phyloP scores from a whole-genome alignment of 2,888 invertebrate genomes.

The Augochlorella aurata region DNA sequence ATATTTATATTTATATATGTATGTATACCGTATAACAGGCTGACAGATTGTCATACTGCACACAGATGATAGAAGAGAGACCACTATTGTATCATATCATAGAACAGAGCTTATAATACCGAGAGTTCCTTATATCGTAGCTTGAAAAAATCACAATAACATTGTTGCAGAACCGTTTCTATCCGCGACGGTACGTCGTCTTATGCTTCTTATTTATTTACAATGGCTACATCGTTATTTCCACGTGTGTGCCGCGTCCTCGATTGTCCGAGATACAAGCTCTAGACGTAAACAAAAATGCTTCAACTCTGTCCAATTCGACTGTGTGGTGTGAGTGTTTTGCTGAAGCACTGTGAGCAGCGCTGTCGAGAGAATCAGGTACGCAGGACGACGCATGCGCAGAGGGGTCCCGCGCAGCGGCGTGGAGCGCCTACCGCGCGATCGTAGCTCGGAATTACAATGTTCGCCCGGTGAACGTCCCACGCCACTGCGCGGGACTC shows the following conservation, averaged over 20 bases:
- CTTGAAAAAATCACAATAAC: background rate
- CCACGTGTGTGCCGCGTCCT: background rate
- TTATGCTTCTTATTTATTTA: slow-evolving; percentile 30
- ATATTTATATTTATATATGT: background rate
- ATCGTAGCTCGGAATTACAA: too few species aligned
- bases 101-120: slow-evolving; percentile 61
- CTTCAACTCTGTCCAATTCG: slow-evolving; percentile 43
- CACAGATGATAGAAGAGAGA: slow-evolving; percentile 55
- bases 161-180: background rate
- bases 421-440: too few species aligned
- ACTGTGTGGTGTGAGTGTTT: slow-evolving; percentile 51
- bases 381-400: too few species aligned
- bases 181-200: background rate
- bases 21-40: slow-evolving; percentile 34
- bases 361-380: too few species aligned
- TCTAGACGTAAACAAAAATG: slow-evolving; percentile 49
- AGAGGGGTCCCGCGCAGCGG: too few species aligned
- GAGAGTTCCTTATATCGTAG: slow-evolving; percentile 27
- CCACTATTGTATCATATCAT: slow-evolving; percentile 10
- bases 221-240: slow-evolving; percentile 15
- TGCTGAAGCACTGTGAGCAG: slow-evolving; percentile 55
- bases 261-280: slow-evolving; percentile 60
- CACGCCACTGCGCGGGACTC: too few species aligned
- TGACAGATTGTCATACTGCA: slow-evolving; percentile 54
- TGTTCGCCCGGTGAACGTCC: too few species aligned